A percentile compares a stretch with the other conserved stretches of the same genome.
These are phyloP conservation scores for Cephus sareptanus DNA, from an alignment of 2,888 invertebrate species.

Conservation along the genomic window DNA sequence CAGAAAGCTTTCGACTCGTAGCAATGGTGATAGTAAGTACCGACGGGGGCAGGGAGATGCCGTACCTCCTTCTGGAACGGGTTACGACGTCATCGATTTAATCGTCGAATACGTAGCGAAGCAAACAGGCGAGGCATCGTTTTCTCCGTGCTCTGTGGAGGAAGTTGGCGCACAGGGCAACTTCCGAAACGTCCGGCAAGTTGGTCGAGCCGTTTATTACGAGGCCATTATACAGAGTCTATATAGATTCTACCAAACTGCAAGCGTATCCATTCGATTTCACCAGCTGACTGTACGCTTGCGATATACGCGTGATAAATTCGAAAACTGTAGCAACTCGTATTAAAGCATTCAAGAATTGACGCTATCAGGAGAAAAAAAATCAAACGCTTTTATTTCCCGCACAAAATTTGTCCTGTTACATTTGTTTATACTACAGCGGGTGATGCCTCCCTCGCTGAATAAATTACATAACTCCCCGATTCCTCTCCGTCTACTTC, in stretches of 20 bases:
- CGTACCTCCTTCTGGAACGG: background rate
- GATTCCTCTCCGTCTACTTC: constrained; percentile 21
- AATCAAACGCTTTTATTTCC: constrained; percentile 35
- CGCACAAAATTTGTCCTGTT: constrained; percentile 35
- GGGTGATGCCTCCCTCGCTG: constrained; percentile 36
- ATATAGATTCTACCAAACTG: background rate
- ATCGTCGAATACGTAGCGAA: background rate
- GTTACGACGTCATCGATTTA: background rate
- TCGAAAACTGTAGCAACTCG: background rate
- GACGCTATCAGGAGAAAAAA: constrained; percentile 26
- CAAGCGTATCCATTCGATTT: background rate
- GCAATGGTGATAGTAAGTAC: background rate
- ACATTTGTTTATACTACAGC: constrained; percentile 25
- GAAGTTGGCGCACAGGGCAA: background rate
- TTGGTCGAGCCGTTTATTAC: background rate
- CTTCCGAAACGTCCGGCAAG: background rate
- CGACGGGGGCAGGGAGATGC: background rate
- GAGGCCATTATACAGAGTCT: background rate
- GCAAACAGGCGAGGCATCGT: background rate
- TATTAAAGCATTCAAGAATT: constrained; percentile 15
- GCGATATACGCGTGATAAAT: background rate
- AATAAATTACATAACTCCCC: constrained; percentile 50
- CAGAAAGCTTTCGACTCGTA: background rate
- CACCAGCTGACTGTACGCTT: background rate
- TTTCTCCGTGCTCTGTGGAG: background rate